Evolutionary conservation across 2,113 vertebrate species (phyloP), one percentile per base, ranked within the genome.

Genomic region (Perccottus glenii): DNA sequence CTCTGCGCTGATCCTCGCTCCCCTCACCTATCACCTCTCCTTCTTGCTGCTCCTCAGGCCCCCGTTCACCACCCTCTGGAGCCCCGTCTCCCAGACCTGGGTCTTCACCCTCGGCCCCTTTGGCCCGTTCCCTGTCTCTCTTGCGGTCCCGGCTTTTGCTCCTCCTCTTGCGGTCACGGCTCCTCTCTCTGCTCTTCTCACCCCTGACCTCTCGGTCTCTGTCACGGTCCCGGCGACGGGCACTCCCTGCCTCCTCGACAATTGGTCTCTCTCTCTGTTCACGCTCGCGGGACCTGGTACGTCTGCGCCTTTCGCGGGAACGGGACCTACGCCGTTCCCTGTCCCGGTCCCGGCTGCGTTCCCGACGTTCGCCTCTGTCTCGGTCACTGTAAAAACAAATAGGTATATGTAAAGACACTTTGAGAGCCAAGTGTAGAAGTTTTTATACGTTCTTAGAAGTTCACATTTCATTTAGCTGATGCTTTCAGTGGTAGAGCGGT

Each of bases 301-400:
- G 89, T 0, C 94, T 85, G 1, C 95, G 92, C 0, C 95, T 85
- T 4, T 96, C 96, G 0, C 94, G 91, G 11, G 95, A 96, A 15
- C 95, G 89, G 50, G 94, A 93, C 49, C 95, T 77, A 0, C 94
- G 82, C 0, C 95, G 90, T 12, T 95, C 95, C 59, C 92, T 19
- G 56, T 92, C 87, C 86, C 93, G 75, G 62, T 95, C 94, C 0
- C 95, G 90, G 58, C 94, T 96, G 42, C 95, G 90, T 43, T 95
- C 93, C 11, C 92, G 86, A 3, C 95, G 89, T 0, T 96, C 94
- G 3, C 73, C 92, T 1, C 94, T 89, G 4, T 89, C 87, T 2
- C 89, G 78, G 1, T 90, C 89, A 42, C 87, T 88, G 9, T 14
- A 19, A 44, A 4, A 71, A 60, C 67, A 3, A 12, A 6, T 44